Conservation (phyloP, 2,888 invertebrate species). For the Ryuthela nishihirai region DNA sequence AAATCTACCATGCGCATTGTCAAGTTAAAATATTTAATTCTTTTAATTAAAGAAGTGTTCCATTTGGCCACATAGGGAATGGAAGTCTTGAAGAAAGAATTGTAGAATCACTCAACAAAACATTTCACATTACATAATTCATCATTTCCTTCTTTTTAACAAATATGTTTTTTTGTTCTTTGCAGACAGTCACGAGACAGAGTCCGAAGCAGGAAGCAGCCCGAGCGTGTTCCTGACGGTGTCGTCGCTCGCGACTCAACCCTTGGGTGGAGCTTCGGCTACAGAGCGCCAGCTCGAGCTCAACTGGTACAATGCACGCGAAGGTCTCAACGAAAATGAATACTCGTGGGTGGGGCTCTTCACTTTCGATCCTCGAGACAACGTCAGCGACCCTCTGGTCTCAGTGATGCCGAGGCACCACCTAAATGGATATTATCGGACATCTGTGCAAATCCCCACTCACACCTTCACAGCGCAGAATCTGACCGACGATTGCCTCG, state of each 20-base stretch:
- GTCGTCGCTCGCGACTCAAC: conserved; percentile 39
- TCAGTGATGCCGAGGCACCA: neutral
- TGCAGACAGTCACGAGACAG: neutral
- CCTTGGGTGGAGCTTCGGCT: too few relatives aligned
- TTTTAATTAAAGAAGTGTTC: too few relatives aligned
- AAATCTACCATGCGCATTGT: too few relatives aligned
- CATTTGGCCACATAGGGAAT: too few relatives aligned
- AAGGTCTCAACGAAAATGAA: conserved; percentile 9
- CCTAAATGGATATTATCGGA: conserved; percentile 42
- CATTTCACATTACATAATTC: too few relatives aligned
- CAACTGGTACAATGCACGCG: conserved; percentile 36
- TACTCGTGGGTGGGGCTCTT: conserved; percentile 47
- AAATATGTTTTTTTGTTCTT: neutral
- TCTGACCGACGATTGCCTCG: conserved; percentile 26
- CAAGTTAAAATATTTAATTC: too few relatives aligned
- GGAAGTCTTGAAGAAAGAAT: too few relatives aligned
- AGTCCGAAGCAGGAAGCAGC: neutral
- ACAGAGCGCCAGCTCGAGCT: conserved; percentile 37
- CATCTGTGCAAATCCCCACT: conserved; percentile 44
- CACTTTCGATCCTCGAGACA: conserved; percentile 43
- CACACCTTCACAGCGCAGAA: conserved; percentile 33
- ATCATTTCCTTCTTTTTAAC: too few relatives aligned
- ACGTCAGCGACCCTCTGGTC: neutral
- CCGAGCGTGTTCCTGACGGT: conserved; percentile 43
- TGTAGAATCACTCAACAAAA: too few relatives aligned